These are phyloP conservation scores for Meloidogyne exigua DNA, from an alignment of 1,140 invertebrate species.

Conservation along the genomic window DNA sequence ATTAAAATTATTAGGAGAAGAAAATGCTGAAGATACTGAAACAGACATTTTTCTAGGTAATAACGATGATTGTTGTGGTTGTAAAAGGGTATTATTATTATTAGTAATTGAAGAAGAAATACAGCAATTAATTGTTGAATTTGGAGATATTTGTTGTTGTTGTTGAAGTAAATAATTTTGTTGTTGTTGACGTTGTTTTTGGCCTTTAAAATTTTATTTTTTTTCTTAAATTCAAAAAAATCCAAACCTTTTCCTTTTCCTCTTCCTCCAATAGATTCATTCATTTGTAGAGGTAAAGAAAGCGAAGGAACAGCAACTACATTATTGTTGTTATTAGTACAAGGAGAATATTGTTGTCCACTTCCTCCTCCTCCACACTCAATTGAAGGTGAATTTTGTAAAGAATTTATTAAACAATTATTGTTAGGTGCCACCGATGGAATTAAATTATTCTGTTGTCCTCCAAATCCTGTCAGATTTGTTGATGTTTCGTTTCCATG, in stretches of 20 bases:
- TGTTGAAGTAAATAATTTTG: background rate
- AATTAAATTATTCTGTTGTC: background rate
- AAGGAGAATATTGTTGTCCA: background rate
- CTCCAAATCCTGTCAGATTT: background rate
- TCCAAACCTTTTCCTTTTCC: slow-evolving; percentile 6
- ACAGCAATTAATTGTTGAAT: background rate
- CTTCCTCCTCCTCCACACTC: no score
- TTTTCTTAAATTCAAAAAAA: background rate
- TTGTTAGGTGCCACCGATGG: background rate
- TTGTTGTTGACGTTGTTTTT: background rate
- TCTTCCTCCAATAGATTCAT: background rate
- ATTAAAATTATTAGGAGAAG: background rate
- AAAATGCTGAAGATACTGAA: background rate
- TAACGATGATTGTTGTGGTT: background rate
- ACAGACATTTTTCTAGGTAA: background rate
- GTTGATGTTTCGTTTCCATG: background rate
- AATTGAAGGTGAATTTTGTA: background rate
- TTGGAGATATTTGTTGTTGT: background rate
- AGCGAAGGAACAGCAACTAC: no score
- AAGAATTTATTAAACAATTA: background rate
- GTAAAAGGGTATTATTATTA: background rate
- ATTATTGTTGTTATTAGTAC: no score
- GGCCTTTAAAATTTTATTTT: background rate
- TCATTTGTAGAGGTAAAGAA: background rate
- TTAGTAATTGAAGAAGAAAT: background rate